Percentiles rank a stretch among this genome's conserved stretches.
These are phyloP conservation scores for Poeciliopsis prolifica DNA, from an alignment of 2,113 vertebrate species.

Conservation along the genomic window DNA sequence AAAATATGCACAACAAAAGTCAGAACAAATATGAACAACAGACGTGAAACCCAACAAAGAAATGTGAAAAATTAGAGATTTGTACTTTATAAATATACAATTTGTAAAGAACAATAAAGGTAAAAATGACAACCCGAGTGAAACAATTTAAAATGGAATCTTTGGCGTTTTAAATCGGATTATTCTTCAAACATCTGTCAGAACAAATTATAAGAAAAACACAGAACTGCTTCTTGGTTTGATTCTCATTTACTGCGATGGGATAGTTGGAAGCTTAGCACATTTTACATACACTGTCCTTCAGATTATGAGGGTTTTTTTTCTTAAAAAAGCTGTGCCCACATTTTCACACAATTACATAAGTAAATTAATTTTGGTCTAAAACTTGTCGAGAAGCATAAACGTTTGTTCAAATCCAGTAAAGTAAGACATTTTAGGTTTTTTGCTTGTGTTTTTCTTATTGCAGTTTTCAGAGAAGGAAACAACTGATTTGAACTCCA, in stretches of 20 bases:
- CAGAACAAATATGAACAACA: not conserved
- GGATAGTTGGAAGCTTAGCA: not conserved
- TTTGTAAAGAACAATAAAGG: conserved; percentile 1
- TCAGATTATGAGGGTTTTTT: not conserved
- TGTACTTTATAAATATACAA: not conserved
- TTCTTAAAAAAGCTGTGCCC: not conserved
- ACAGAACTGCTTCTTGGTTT: not conserved
- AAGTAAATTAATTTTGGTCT: not conserved
- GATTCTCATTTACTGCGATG: not conserved
- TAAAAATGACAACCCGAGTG: not conserved
- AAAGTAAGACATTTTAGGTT: not conserved
- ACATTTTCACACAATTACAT: not conserved
- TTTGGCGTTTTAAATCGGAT: not conserved
- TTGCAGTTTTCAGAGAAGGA: not conserved
- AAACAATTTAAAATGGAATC: not conserved
- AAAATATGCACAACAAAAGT: not conserved
- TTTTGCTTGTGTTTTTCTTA: not conserved
- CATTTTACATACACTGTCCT: not conserved
- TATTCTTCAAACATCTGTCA: not conserved
- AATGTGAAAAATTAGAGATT: not conserved
- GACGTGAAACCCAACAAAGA: not conserved
- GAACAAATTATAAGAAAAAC: not conserved
- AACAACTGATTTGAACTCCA: not conserved
- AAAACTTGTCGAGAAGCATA: not conserved
- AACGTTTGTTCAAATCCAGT: not conserved